Base-by-base conservation (phyloP, 2,113 vertebrate genomes). In the Elephas maximus region DNA sequence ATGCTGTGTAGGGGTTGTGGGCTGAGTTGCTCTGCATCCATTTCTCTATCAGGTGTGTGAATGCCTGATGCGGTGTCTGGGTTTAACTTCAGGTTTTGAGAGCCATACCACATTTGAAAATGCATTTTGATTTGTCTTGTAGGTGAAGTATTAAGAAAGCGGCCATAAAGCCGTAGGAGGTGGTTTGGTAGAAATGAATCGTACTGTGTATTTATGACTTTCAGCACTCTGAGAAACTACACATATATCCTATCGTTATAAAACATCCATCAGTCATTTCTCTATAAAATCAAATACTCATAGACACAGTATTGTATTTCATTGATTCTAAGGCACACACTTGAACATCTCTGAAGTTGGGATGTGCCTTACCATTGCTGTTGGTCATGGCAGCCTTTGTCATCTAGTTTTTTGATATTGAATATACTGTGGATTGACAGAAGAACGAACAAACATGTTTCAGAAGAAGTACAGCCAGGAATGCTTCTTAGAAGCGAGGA, bases 191-290 rank as follows among this genome's bases (percentile, higher is more conserved):
- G 84, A 92, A 33, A 23, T 14, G 37, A 71, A 51, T 4, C 1
- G n/a, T 63, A 33, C 37, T 60, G 6, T 51, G 17, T 51, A 0
- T 28, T 33, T 60, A 4, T 44, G 17, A 41, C 41, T 53, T 45
- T 23, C 79, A 14, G 3, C 0, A 8, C n/a, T 28, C n/a, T 8
- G 44, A 4, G 79, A n/a, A 69, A 60, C 6, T 12, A 23, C 10
- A 37, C 9, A 20, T n/a, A 74, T 63, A 30, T 30, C 24, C 26
- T 37, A 1, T 41, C 15, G 9, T 8, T 51, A n/a, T 67, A 33
- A 51, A 51, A 28, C 14, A 1, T 1, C 1, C 21, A 1, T 41
- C 41, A 53, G 0, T 33, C 71, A 23, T 28, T 73, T 44, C 73
- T n/a, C 48, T 8, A 6, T 30, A 4, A 28, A 57, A 30, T 45